Conservation (phyloP, 2,113 vertebrate species). For the Spea multiplicata region DNA sequence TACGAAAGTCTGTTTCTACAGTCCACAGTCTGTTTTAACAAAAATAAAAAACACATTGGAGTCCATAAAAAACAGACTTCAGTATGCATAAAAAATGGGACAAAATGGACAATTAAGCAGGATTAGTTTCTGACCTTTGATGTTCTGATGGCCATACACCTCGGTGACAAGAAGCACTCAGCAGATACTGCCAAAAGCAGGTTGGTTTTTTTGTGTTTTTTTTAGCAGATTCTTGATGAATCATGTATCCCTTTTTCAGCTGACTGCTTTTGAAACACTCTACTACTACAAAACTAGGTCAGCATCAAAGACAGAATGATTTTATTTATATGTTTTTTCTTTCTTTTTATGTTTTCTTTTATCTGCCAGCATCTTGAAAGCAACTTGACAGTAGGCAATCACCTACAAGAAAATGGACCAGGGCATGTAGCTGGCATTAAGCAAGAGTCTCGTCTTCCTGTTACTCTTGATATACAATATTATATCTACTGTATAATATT, state of each 20-base stretch:
- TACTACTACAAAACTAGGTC: slow-evolving; percentile 44
- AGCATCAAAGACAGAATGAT: not conserved
- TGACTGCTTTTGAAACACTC: not conserved
- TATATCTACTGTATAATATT: not conserved
- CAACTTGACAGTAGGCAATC: slow-evolving; percentile 25
- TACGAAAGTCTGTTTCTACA: no score
- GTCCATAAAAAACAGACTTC: not conserved
- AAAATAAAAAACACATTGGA: no score
- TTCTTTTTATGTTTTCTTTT: not conserved
- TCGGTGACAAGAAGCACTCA: slow-evolving; percentile 6
- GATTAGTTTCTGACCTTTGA: not conserved
- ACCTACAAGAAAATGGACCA: slow-evolving; percentile 21
- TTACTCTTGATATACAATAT: slow-evolving; percentile 1
- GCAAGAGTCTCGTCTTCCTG: slow-evolving; percentile 10
- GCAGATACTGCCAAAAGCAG: not conserved
- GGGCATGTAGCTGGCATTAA: slow-evolving; percentile 5
- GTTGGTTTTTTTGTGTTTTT: not conserved
- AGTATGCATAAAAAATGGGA: not conserved
- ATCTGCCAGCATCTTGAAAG: slow-evolving; percentile 30
- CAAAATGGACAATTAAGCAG: not conserved
- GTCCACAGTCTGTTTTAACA: no score
- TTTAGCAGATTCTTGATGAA: not conserved
- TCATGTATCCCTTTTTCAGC: slow-evolving; percentile 7
- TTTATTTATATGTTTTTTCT: not conserved
- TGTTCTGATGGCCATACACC: slow-evolving; percentile 26